Percentiles rank a stretch among this genome's conserved stretches.
These are phyloP conservation scores for Fulica atra DNA, from an alignment of 2,113 vertebrate species.

Conservation along the genomic window DNA sequence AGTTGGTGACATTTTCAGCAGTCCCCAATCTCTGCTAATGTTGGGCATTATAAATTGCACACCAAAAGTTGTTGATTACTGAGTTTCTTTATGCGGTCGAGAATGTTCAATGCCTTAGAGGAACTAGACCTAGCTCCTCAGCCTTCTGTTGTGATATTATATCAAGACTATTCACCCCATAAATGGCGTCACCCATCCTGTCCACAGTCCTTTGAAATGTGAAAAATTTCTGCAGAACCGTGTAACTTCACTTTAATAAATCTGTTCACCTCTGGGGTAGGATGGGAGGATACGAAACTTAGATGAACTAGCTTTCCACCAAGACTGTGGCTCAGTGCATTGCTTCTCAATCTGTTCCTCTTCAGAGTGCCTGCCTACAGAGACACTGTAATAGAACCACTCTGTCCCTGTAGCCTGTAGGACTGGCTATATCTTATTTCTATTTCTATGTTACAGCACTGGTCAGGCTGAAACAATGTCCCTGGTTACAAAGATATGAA, in stretches of 20 bases:
- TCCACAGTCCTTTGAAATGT: neutral
- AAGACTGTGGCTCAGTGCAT: neutral
- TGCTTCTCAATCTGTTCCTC: neutral
- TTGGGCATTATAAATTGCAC: slow-evolving; percentile 47
- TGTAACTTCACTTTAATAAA: neutral
- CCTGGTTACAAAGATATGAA: neutral
- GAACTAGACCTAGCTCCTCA: neutral
- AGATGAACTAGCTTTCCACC: neutral
- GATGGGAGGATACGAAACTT: neutral
- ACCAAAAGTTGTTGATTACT: neutral
- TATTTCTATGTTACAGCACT: neutral
- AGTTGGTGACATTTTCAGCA: slow-evolving; percentile 60
- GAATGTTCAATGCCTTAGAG: neutral
- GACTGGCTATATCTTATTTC: neutral
- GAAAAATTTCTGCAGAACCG: neutral
- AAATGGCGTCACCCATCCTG: neutral
- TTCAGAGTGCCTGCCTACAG: neutral
- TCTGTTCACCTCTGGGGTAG: neutral
- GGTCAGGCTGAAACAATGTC: neutral
- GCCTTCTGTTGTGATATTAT: neutral
- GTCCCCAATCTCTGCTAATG: slow-evolving; percentile 19
- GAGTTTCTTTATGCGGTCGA: neutral
- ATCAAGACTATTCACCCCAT: neutral
- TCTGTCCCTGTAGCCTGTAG: neutral
- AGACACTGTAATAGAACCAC: neutral